Evolutionary conservation across 2,113 vertebrate genomes (phyloP), one percentile per base, ranked within the genome.

Genomic region (Hepsetus odoe): DNA sequence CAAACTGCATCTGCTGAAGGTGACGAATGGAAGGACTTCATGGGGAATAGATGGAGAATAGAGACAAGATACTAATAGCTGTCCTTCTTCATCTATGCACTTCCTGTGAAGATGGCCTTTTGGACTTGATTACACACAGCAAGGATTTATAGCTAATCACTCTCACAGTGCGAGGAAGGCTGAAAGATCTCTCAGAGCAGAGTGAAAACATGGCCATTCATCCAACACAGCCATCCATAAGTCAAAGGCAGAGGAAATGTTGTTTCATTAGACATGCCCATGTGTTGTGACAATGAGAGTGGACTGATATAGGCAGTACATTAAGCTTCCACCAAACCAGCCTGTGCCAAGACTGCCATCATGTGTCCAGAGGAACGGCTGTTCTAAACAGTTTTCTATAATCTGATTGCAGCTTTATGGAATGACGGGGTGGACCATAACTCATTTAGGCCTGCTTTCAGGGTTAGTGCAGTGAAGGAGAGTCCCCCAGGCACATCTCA

Each of bases 271-370:
- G 65, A 65, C 76, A 38, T n/a, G 66, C 26, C 66, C 42, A 51
- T 77, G 35, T 53, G 74, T 73, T 69, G 73, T 84, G 72, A 83
- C 4, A 18, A 82, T 28, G 68, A 87, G 78, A 87, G 86, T 82
- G 83, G 42, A 18, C 26, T 64, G 74, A 83, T 65, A n/a, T n/a
- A n/a, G n/a, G 64, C 26, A 65, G 84, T 67, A 67, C 32, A 44
- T 72, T 67, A 61, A 73, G 72, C 18, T 10, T 61, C 70, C 56
- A 4, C 59, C 79, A 13, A 40, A 26, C 64, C 82, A 64, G 65
- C 72, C 75, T 18, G 71, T 82, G 80, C 82, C 87, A 86, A 92
- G 85, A 90, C 83, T 89, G 91, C 91, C 92, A 88, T 85, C 91
- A 72, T 86, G 91, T 91, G 92, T 91, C 77, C 22, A 69, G 65